A percentile compares a stretch with the other conserved stretches of the same genome.
Conservation (phyloP, 1,140 invertebrate genomes). For the Catajapyx aquilonaris region DNA sequence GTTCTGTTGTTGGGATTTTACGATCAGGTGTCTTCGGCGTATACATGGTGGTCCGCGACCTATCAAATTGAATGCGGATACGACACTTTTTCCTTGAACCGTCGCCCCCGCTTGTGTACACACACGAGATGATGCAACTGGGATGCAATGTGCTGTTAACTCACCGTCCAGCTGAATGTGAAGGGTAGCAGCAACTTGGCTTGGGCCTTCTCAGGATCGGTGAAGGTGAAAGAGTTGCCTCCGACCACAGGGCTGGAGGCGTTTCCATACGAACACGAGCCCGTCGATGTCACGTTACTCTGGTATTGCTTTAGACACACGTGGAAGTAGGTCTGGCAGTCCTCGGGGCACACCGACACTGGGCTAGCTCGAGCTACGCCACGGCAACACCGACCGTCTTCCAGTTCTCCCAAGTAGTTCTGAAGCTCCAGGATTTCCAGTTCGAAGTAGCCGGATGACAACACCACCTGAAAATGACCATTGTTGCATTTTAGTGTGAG, state of each 20-base stretch:
- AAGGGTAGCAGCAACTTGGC: slow-evolving; percentile 59
- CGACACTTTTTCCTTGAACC: too few relatives aligned
- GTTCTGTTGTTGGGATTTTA: too few relatives aligned
- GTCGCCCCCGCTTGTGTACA: too few relatives aligned
- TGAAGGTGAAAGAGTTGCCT: slow-evolving; percentile 65
- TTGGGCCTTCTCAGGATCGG: slow-evolving; percentile 36
- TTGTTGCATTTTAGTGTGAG: too few relatives aligned
- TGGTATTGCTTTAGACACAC: slow-evolving; percentile 84
- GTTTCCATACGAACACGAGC: slow-evolving; percentile 75
- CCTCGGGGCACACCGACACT: slow-evolving; percentile 25
- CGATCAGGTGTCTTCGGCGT: too few relatives aligned
- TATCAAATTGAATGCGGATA: too few relatives aligned
- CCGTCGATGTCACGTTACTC: slow-evolving; percentile 53
- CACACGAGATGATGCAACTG: too few relatives aligned
- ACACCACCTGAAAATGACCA: slow-evolving; percentile 38
- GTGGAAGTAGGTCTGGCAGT: slow-evolving; percentile 63
- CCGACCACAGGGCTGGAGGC: slow-evolving; percentile 61
- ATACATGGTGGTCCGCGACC: too few relatives aligned
- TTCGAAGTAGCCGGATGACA: slow-evolving; percentile 69
- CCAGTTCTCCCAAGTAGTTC: slow-evolving; percentile 60
- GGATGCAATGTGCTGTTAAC: too few relatives aligned
- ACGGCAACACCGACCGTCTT: slow-evolving; percentile 61
- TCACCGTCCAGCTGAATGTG: slow-evolving; percentile 78
- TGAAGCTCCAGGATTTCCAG: slow-evolving; percentile 73
- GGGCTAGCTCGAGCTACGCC: too few relatives aligned